Percentiles rank a stretch among this genome's conserved stretches.
phyloP scores from a whole-genome alignment of 2,888 invertebrate species.

The Ischnus inquisitorius region DNA sequence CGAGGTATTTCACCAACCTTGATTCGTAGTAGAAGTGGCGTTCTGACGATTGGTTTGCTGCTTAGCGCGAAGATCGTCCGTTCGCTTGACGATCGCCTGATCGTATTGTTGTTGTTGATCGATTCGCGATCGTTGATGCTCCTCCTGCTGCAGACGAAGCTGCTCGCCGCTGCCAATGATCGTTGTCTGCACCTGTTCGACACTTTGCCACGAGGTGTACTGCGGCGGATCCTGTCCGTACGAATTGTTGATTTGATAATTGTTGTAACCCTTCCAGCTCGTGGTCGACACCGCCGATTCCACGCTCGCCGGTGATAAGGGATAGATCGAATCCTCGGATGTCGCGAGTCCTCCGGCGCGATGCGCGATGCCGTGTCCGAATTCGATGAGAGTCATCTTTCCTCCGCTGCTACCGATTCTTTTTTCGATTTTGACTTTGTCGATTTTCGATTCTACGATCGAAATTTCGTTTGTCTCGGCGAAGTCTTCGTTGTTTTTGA shows the following conservation, averaged over 20 bases:
- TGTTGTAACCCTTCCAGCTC: conserved; percentile 64
- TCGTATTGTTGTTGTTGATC: conserved; percentile 1
- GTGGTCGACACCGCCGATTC: conserved; percentile 66
- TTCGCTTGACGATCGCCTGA: neutral
- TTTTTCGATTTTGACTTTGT: conserved; percentile 3
- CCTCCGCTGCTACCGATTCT: conserved; percentile 14
- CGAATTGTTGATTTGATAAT: conserved; percentile 23
- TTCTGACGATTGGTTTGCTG: conserved; percentile 50
- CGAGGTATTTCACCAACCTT: conserved; percentile 50
- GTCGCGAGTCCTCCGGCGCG: conserved; percentile 52
- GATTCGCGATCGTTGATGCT: conserved; percentile 28
- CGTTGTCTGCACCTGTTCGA: conserved; percentile 40
- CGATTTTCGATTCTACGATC: conserved; percentile 24
- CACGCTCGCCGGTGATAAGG: conserved; percentile 70
- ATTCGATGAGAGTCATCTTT: conserved; percentile 66
- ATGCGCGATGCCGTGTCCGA: conserved; percentile 51
- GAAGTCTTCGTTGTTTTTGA: conserved; percentile 27
- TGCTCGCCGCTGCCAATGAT: conserved; percentile 30
- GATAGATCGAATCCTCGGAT: conserved; percentile 65
- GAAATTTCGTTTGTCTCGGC: conserved; percentile 14
- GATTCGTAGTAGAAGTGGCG: conserved; percentile 28
- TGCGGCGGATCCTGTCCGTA: conserved; percentile 47
- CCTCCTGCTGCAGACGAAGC: conserved; percentile 30
- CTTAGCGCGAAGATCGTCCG: conserved; percentile 15
- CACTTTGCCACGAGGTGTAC: conserved; percentile 38